Base-by-base conservation (phyloP, 2,113 vertebrate genomes). In the Lampris incognitus region DNA sequence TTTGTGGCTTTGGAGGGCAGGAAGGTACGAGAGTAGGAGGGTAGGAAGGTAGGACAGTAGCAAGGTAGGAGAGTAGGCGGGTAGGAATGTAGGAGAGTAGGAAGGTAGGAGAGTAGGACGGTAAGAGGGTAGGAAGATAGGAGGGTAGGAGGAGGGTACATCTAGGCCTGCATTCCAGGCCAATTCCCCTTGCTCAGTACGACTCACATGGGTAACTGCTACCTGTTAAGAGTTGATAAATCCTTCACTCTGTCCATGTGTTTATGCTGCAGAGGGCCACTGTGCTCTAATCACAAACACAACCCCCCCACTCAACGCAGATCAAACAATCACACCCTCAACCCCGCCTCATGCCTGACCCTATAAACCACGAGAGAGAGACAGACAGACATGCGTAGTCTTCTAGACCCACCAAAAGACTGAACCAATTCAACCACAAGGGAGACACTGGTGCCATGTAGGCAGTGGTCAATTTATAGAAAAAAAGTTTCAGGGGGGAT, bases 241-340 rank as follows among this genome's bases (percentile, higher is more conserved):
- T 52, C 59, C 67, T 40, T 67, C 41, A 46, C 50, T 24, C 66
- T 13, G 44, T 66, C 55, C 69, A 39, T 49, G 36, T 71, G 73
- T 76, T 88, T 71, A 78, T 5, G 75, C 9, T 66, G 65, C 58
- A 72, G 69, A 74, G 3, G 50, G 24, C 46, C 62, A 67, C 40
- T 11, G 10, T 49, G 57, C 57, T 62, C 60, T 70, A 54, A 79
- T 36, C 39, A 61, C 38, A 60, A 68, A 68, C n/a, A 58, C 73
- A 52, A 61, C 57, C 37, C 6, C 57, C 37, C 6, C 2, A 4
- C 11, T 48, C 7, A 40, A 36, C 13, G 56, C 73, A 55, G 73
- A 51, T 52, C 60, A 70, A 37, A 24, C n/a, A 39, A 41, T 37
- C 48, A 11, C 48, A 60, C n/a, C 54, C 37, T 67, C 66, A 37